phyloP scores from a whole-genome alignment of 53 echinoderm and acorn worm genomes.

The Crossaster papposus region DNA sequence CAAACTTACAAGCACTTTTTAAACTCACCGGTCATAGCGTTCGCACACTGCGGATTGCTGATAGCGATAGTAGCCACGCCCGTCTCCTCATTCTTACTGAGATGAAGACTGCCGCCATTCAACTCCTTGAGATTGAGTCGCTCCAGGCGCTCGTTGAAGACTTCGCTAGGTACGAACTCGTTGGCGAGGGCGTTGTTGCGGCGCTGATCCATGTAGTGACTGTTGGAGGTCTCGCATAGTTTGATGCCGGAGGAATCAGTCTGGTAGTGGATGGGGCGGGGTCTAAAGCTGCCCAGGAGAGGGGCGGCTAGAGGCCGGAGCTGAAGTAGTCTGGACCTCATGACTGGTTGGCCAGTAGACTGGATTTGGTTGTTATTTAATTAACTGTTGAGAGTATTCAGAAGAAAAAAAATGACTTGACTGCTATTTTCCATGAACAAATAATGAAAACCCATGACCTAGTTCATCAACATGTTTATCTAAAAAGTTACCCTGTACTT shows the following conservation, averaged over 20 bases:
- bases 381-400: not conserved
- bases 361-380: not conserved
- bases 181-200: conserved; percentile 53
- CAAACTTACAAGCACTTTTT: too few species aligned
- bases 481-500: too few species aligned
- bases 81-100: conserved; percentile 73
- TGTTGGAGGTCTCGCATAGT: conserved; percentile 76
- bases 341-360: not conserved
- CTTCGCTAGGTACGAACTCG: conserved; percentile 56
- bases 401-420: not conserved
- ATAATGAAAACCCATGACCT: too few species aligned
- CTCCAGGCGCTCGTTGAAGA: conserved; percentile 75
- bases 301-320: conserved; percentile 3
- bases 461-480: too few species aligned
- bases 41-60: conserved; percentile 78
- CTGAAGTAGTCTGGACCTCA: conserved; percentile 35
- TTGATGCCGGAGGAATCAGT: conserved; percentile 78
- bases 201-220: conserved; percentile 74
- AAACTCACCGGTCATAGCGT: conserved; percentile 90
- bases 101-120: conserved; percentile 75
- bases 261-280: conserved; percentile 71
- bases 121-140: conserved; percentile 65
- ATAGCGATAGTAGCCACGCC: conserved; percentile 85
- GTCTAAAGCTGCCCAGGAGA: conserved; percentile 7
- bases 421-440: too few species aligned